phyloP scores from a whole-genome alignment of 2,888 invertebrate genomes.

The Julus scandinavius region DNA sequence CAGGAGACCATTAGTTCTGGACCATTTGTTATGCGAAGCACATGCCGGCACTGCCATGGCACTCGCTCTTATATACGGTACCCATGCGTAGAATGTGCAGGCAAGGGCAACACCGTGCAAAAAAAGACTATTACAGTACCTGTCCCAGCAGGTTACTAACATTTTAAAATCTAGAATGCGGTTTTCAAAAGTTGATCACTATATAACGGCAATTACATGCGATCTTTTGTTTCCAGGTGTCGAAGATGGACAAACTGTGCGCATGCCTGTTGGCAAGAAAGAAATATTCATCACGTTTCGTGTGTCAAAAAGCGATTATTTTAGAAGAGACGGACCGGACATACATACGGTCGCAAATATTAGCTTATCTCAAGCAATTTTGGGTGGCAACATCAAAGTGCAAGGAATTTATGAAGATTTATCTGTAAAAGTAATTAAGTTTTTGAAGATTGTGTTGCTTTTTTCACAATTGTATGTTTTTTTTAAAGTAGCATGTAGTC shows the following conservation, averaged over 20 bases:
- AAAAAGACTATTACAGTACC: conserved; percentile 89
- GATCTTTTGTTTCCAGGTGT: conserved; percentile 69
- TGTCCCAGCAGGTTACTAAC: conserved; percentile 80
- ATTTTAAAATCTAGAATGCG: not conserved
- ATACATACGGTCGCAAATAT: conserved; percentile 94
- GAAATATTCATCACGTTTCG: conserved; percentile 95
- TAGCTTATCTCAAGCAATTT: conserved; percentile 88
- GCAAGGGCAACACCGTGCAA: conserved; percentile 90
- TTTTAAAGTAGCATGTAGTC: not conserved
- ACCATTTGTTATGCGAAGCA: conserved; percentile 96
- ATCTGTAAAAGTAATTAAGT: conserved; percentile 77
- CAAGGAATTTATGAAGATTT: conserved; percentile 97
- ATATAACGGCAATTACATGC: not conserved
- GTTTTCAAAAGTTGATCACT: conserved; percentile 49
- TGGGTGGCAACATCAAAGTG: conserved; percentile 92
- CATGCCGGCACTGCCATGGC: conserved; percentile 92
- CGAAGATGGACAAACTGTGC: conserved; percentile 96
- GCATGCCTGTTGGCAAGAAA: conserved; percentile 90
- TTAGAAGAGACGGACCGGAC: conserved; percentile 92
- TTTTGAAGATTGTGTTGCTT: conserved; percentile 16
- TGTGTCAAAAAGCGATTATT: conserved; percentile 88
- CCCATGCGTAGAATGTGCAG: conserved; percentile 92
- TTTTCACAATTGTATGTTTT: conserved; percentile 48
- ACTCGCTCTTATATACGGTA: conserved; percentile 86
- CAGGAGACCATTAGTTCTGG: conserved; percentile 72